Base-by-base conservation (phyloP, 64 coral and sea anemone genomes). In the Porites lutea region DNA sequence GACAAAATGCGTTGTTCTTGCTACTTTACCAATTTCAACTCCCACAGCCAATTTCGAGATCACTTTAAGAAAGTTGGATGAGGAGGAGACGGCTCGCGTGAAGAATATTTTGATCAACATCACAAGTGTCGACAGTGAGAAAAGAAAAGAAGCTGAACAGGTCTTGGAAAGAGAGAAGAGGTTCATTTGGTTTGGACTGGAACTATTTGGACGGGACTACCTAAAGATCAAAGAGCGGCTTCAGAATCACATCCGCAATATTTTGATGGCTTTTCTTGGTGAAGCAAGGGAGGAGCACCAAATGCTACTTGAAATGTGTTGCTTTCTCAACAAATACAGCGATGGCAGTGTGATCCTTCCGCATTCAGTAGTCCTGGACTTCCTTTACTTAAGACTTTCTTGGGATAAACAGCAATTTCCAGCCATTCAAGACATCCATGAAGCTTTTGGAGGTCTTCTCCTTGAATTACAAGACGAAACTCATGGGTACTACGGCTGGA, bases 111-210 rank as follows among this genome's bases (percentile, higher is more conserved):
- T 94, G 3, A 89, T 76, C 12, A 90, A 82, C 15, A 63, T 83
- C 0, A 82, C 87, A 1, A 49, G 76, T 0, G 53, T 55, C 0
- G 61, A 88, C 54, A 14, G 1, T 3, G 37, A 5, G 5, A 50
- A n/a, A 19, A 13, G 70, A 77, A n/a, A 60, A 21, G 92, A 50
- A 52, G 92, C 54, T 23, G 92, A 88, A 44, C 14, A 89, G n/a
- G 79, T 89, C 4, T 48, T 94, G 11, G 87, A 94, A 11, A 81
- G 92, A 67, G 79, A 94, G 43, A 89, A 53, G 16, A n/a, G 92
- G 6, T 94, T 94, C 7, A 83, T 94, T 19, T 94, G 92, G 92
- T 83, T 94, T 94, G 92, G 92, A 50, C 74, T 94, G 13, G 86
- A 94, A 21, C 79, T 94, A 0, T 94, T 94, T 77, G 92, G 92